These are phyloP conservation scores for Lepidurus arcticus DNA, from an alignment of 1,140 invertebrate genomes.

Conservation along the genomic window DNA sequence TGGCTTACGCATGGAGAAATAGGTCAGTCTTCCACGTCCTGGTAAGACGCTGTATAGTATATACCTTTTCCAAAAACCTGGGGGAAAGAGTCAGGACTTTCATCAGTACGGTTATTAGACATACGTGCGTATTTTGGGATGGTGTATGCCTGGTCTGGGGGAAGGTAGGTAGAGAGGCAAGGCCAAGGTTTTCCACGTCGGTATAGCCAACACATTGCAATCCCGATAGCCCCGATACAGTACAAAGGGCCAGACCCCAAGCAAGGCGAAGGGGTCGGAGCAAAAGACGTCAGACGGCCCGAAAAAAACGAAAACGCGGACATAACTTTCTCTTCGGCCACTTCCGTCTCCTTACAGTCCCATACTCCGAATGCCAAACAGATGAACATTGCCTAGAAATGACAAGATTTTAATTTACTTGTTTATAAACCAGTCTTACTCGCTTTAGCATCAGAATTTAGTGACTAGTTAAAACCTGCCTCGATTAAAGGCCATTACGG, in stretches of 20 bases:
- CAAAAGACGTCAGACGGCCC: neutral
- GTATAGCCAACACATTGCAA: neutral
- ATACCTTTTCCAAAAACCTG: neutral
- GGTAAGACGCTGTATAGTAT: neutral
- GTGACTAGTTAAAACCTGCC: neutral
- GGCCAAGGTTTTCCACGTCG: neutral
- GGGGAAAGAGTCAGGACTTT: neutral
- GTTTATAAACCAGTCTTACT: neutral
- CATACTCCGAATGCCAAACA: neutral
- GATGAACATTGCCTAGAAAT: neutral
- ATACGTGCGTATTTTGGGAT: slow-evolving; percentile 3
- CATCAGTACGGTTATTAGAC: neutral
- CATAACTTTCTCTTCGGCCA: neutral
- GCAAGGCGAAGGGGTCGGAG: neutral
- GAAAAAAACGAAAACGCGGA: neutral
- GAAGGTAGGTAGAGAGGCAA: neutral
- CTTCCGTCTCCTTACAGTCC: neutral
- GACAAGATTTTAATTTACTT: neutral
- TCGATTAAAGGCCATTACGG: neutral
- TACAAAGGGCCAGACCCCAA: neutral
- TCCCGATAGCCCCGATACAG: neutral
- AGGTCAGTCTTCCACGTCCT: slow-evolving; percentile 13
- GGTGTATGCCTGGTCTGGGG: neutral
- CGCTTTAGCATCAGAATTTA: neutral
- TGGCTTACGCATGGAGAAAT: neutral